Evolutionary conservation across 2,888 invertebrate genomes (phyloP).

Genomic region (Pandemis cinnamomeana): DNA sequence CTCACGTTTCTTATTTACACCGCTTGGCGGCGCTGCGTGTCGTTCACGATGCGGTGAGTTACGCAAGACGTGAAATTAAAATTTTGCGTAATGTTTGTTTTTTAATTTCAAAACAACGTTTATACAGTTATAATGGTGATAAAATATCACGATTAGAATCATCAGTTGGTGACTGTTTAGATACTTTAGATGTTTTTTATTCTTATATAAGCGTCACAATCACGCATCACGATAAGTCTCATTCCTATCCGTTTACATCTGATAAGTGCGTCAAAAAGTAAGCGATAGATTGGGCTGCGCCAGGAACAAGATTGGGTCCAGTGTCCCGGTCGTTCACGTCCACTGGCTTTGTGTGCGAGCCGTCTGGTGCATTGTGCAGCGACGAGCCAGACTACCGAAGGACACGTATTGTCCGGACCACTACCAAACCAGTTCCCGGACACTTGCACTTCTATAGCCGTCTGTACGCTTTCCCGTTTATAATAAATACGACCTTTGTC

Average conservation of each 20-base stretch:
- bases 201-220: neutral
- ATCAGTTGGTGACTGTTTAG: neutral
- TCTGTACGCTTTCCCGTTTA: constrained; percentile 60
- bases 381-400: constrained; percentile 70
- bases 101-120: neutral
- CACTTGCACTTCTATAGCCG: constrained; percentile 72
- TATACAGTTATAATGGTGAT: neutral
- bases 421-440: constrained; percentile 69
- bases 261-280: neutral
- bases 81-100: neutral
- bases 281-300: neutral
- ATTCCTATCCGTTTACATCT: neutral
- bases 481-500: constrained; percentile 56
- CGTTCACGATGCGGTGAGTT: neutral
- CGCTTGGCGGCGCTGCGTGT: constrained; percentile 63
- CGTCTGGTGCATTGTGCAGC: constrained; percentile 51
- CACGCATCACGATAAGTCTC: neutral
- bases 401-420: constrained; percentile 65
- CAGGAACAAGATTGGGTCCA: neutral
- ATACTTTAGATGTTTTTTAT: neutral
- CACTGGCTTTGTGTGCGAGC: constrained; percentile 20
- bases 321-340: constrained; percentile 40
- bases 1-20: constrained; percentile 49
- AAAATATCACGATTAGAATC: neutral
- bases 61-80: neutral